Evolutionary conservation across 1,140 invertebrate species (phyloP).

Genomic region (Apis florea): DNA sequence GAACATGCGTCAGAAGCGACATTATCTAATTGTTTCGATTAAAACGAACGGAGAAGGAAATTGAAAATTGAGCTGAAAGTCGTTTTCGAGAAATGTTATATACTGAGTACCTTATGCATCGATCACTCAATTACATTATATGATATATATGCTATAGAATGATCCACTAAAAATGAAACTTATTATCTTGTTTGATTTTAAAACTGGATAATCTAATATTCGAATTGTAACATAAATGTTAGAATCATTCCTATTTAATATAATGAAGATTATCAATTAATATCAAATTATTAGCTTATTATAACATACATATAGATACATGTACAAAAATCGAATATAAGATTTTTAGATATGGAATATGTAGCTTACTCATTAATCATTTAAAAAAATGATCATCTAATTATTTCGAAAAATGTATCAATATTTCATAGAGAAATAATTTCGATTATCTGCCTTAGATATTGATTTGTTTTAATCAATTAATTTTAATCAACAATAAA

Average conservation of each 20-base stretch:
- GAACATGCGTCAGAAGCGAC: not conserved
- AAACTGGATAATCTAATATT: not conserved
- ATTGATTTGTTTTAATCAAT: conserved; percentile 26
- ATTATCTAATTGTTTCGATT: conserved; percentile 16
- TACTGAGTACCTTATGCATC: not conserved
- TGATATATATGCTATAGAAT: not conserved
- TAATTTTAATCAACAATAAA: conserved; percentile 6
- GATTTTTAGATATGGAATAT: not conserved
- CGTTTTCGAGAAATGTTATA: not conserved
- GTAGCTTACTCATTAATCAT: not conserved
- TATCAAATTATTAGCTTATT: not conserved
- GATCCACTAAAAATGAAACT: not conserved
- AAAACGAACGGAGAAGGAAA: conserved; percentile 9
- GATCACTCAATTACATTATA: conserved; percentile 8
- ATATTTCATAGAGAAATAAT: conserved; percentile 1
- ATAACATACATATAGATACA: too few species aligned
- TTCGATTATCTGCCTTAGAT: not conserved
- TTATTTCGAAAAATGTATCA: conserved; percentile 12
- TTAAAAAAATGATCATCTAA: conserved; percentile 6
- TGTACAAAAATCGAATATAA: not conserved
- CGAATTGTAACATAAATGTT: too few species aligned
- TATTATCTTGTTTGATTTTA: conserved; percentile 5
- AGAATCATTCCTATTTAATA: not conserved
- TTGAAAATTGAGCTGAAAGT: conserved; percentile 11
- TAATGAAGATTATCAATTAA: not conserved